phyloP scores from a whole-genome alignment of 1,140 invertebrate species.

The Thalassaphorura encarpata region DNA sequence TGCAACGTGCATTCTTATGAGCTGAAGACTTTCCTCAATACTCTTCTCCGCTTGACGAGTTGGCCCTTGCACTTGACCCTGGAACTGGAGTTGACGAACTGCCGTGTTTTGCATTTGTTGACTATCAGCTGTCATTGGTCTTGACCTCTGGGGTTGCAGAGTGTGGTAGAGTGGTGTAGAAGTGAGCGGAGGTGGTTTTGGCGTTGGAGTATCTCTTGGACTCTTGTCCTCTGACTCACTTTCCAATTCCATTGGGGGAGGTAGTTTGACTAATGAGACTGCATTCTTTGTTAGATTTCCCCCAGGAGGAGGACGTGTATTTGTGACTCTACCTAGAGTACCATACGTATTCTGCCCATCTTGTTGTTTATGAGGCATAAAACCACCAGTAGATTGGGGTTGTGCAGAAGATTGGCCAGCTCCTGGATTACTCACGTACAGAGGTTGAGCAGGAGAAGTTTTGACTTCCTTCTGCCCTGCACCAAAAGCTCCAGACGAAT shows the following conservation, averaged over 20 bases:
- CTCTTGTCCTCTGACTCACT: slow-evolving; percentile 47
- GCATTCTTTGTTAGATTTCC: slow-evolving; percentile 50
- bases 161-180: slow-evolving; percentile 26
- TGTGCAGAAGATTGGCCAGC: background rate
- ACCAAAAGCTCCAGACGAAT: too few relatives aligned
- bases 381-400: background rate
- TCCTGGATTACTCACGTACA: background rate
- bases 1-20: slow-evolving; percentile 40
- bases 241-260: slow-evolving; percentile 66
- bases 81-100: slow-evolving; percentile 21
- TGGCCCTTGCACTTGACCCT: slow-evolving; percentile 25
- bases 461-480: too few relatives aligned
- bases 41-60: slow-evolving; percentile 35
- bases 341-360: background rate
- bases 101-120: too few relatives aligned
- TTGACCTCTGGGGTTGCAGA: slow-evolving; percentile 29
- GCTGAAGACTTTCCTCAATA: slow-evolving; percentile 39
- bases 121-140: slow-evolving; percentile 19
- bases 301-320: slow-evolving; percentile 11
- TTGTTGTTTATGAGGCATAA: slow-evolving; percentile 1
- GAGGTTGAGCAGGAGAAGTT: background rate
- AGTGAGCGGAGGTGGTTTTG: slow-evolving; percentile 10
- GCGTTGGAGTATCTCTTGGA: slow-evolving; percentile 17
- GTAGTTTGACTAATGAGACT: slow-evolving; percentile 65
- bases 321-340: slow-evolving; percentile 29